These are phyloP conservation scores for Lordiphosa fenestrarum DNA, from an alignment of 2,888 invertebrate genomes.

Conservation along the genomic window DNA sequence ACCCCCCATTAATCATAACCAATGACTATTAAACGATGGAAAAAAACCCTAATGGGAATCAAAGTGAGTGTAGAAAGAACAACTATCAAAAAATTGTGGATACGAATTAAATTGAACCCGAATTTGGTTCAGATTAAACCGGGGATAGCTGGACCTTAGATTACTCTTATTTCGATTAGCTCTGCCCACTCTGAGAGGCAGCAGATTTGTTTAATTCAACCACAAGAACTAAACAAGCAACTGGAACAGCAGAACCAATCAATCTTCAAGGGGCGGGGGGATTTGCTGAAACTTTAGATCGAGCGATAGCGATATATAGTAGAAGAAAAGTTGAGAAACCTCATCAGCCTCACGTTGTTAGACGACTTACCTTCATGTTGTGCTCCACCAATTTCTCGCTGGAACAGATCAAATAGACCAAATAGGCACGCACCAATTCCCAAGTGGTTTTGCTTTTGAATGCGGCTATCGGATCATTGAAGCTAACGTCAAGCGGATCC, in stretches of 20 bases:
- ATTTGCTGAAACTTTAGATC: not conserved
- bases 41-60: no score
- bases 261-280: not conserved
- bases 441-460: constrained; percentile 97
- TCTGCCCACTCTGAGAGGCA: no score
- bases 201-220: no score
- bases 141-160: no score
- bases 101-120: no score
- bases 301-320: constrained; percentile 1
- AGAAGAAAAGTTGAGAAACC: constrained; percentile 2
- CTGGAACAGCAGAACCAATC: constrained; percentile 4
- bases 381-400: constrained; percentile 93
- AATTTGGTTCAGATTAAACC: no score
- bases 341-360: not conserved
- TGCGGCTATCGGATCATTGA: constrained; percentile 93
- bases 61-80: no score
- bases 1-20: no score
- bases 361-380: constrained; percentile 90
- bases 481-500: constrained; percentile 91
- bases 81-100: no score
- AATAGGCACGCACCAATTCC: constrained; percentile 93
- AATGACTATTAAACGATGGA: no score
- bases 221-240: no score
- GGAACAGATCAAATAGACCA: constrained; percentile 96
- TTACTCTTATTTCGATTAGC: no score